A percentile compares a stretch with the other conserved stretches of the same genome.
Conservation (phyloP, 2,797 vertebrate species). For the Pelochelys cantorii region DNA sequence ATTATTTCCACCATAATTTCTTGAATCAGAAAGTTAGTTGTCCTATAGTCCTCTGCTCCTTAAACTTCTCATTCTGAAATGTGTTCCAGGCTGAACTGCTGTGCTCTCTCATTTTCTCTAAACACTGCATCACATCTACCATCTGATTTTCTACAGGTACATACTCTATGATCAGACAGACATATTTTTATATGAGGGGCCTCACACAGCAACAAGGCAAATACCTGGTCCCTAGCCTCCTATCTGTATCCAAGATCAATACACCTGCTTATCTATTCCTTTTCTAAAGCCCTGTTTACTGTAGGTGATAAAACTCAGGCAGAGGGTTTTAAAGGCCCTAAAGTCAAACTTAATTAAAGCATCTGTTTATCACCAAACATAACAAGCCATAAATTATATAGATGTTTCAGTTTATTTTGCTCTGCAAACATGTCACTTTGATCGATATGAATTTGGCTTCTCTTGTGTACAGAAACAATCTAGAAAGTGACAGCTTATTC, state of each 20-base stretch:
- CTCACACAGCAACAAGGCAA: neutral
- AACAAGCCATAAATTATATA: conserved; percentile 75
- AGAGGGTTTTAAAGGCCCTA: conserved; percentile 59
- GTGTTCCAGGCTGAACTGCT: neutral
- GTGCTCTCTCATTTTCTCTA: neutral
- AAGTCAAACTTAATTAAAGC: conserved; percentile 76
- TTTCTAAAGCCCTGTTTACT: conserved; percentile 56
- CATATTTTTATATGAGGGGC: neutral
- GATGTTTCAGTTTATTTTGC: conserved; percentile 73
- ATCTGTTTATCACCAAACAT: conserved; percentile 74
- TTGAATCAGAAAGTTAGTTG: neutral
- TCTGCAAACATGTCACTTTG: conserved; percentile 74
- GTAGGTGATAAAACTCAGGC: conserved; percentile 57
- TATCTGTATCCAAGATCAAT: conserved; percentile 6
- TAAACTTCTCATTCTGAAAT: neutral
- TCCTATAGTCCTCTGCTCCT: neutral
- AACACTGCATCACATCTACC: neutral
- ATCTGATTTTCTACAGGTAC: neutral
- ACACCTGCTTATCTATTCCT: conserved; percentile 44
- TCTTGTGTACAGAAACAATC: conserved; percentile 46
- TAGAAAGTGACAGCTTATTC: conserved; percentile 63
- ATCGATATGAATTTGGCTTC: conserved; percentile 70
- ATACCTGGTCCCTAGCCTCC: neutral
- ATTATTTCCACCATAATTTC: neutral
- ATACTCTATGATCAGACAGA: neutral